A percentile compares a stretch with the other conserved stretches of the same genome.
These are phyloP conservation scores for Alentia gelatinosa DNA, from an alignment of 2,888 invertebrate genomes.

Conservation along the genomic window DNA sequence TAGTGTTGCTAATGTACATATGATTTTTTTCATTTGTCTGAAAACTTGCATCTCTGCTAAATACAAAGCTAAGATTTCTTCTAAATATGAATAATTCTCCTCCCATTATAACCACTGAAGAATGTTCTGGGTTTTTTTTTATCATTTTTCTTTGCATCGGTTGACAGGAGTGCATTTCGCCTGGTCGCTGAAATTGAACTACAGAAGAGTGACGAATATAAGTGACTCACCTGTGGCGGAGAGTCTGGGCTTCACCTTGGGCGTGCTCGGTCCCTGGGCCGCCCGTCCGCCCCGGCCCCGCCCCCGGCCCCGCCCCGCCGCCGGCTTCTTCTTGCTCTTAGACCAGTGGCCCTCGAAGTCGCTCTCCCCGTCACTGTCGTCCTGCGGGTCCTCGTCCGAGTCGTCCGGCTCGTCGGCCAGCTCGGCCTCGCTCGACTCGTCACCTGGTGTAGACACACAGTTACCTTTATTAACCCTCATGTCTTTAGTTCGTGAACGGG, in stretches of 20 bases:
- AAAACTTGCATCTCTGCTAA: too few species aligned
- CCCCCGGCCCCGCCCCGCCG: not conserved
- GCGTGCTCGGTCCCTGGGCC: not conserved
- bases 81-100: too few species aligned
- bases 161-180: too few species aligned
- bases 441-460: not conserved
- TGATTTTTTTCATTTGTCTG: too few species aligned
- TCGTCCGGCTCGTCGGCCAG: not conserved
- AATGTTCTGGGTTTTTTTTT: too few species aligned
- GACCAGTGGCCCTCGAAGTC: conserved; percentile 5
- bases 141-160: too few species aligned
- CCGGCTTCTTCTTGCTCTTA: conserved; percentile 8
- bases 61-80: too few species aligned
- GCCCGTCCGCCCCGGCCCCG: not conserved
- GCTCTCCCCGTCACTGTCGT: not conserved
- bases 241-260: conserved; percentile 25
- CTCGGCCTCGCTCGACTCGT: not conserved
- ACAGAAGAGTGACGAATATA: not conserved
- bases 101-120: too few species aligned
- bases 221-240: not conserved
- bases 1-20: too few species aligned
- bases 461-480: too few species aligned
- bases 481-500: too few species aligned
- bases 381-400: not conserved
- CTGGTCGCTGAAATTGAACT: too few species aligned